These are phyloP conservation scores for Philereme vetulata DNA, from an alignment of 2,888 invertebrate species.

Conservation along the genomic window DNA sequence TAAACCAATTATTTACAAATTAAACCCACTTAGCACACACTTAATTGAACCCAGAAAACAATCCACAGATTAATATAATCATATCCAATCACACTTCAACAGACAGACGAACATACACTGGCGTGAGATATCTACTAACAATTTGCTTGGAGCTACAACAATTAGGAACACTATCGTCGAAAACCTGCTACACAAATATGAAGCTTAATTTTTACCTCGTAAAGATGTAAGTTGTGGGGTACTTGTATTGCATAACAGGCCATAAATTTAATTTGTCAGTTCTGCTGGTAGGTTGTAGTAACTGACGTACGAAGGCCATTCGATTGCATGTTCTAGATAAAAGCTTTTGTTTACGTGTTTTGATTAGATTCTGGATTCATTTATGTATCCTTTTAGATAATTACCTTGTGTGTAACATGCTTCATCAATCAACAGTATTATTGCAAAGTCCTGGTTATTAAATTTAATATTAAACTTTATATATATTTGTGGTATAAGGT, in stretches of 20 bases:
- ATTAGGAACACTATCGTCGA: slow-evolving; percentile 17
- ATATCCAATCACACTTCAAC: slow-evolving; percentile 36
- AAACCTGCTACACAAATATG: slow-evolving; percentile 14
- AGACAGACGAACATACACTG: slow-evolving; percentile 24
- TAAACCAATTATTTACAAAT: slow-evolving; percentile 1
- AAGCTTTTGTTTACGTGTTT: slow-evolving; percentile 25
- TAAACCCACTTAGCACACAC: neutral
- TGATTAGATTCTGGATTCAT: slow-evolving; percentile 19
- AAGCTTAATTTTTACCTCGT: slow-evolving; percentile 10
- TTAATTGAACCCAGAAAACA: slow-evolving; percentile 8
- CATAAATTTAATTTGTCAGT: slow-evolving; percentile 53
- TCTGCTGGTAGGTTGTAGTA: slow-evolving; percentile 47
- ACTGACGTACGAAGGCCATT: slow-evolving; percentile 50
- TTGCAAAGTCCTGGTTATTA: neutral
- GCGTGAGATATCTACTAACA: slow-evolving; percentile 22
- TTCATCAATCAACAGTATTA: slow-evolving; percentile 5
- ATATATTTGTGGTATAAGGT: too few relatives aligned
- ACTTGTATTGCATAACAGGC: slow-evolving; percentile 16
- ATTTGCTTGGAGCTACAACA: slow-evolving; percentile 31
- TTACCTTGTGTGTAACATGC: neutral
- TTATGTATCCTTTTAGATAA: slow-evolving; percentile 14
- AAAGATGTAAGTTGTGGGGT: slow-evolving; percentile 15
- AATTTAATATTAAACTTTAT: too few relatives aligned
- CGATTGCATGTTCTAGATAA: slow-evolving; percentile 28
- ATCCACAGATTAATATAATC: slow-evolving; percentile 21